Base-by-base conservation (phyloP, 2,888 invertebrate species). In the Imbricaverruca yamaguchii region DNA sequence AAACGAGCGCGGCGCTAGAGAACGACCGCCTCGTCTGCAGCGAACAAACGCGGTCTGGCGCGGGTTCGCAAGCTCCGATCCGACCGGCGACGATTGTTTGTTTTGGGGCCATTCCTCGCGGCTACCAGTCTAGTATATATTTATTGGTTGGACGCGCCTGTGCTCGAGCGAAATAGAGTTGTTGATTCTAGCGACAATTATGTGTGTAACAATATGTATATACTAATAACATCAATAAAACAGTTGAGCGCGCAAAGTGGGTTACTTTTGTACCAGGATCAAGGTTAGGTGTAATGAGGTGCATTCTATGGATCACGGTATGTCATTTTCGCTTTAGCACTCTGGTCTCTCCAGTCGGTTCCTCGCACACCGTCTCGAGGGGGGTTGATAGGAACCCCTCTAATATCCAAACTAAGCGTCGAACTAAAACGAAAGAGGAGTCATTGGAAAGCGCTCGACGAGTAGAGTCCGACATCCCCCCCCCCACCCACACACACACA, bases 211-310 rank as follows among this genome's bases (percentile, higher is more conserved):
- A 55, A 74, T 55, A 74, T 74, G 74, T 74, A 74, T 74, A 74
- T 74, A 74, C 74, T 74, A 74, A 74, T 74, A 74, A 74, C 74
- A n/a, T n/a, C n/a, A 74, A 74, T 74, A 74, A 18, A 74, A 74
- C 55, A 74, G 25, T 74, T 74, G 74, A 53, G 74, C 74, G 74
- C 74, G 55, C 21, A 74, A 11, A 21, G 53, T 74, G 74, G 56
- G n/a, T n/a, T n/a, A n/a, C n/a, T n/a, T n/a, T n/a, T n/a, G n/a
- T n/a, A n/a, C n/a, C n/a, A n/a, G n/a, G n/a, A n/a, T n/a, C n/a
- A n/a, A n/a, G n/a, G n/a, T n/a, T n/a, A n/a, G n/a, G n/a, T n/a
- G n/a, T n/a, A n/a, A n/a, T n/a, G n/a, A n/a, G n/a, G n/a, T n/a
- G n/a, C n/a, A n/a, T n/a, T n/a, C n/a, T n/a, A n/a, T n/a, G n/a